A percentile compares a stretch with the other conserved stretches of the same genome.
These are phyloP conservation scores for Xestobium rufovillosum DNA, from an alignment of 2,888 invertebrate species.

Conservation along the genomic window DNA sequence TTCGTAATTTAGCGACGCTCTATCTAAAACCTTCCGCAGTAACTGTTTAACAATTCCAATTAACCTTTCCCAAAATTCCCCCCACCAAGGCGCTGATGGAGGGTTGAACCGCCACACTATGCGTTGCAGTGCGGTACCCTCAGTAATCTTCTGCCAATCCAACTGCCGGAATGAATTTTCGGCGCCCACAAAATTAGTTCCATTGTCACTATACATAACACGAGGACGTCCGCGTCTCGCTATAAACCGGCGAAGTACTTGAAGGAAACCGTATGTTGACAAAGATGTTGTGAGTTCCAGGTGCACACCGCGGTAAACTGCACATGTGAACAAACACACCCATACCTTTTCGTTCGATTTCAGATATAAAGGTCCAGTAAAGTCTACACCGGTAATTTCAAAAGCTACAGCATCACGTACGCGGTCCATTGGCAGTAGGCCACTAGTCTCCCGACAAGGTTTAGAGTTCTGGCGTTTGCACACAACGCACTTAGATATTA, in stretches of 20 bases:
- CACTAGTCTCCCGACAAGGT: conserved; percentile 16
- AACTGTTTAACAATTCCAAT: conserved; percentile 35
- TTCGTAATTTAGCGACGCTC: conserved; percentile 26
- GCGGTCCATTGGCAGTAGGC: conserved; percentile 22
- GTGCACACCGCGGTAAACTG: conserved; percentile 36
- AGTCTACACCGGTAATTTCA: conserved; percentile 32
- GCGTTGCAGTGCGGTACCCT: conserved; percentile 17
- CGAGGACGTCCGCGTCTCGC: conserved; percentile 30
- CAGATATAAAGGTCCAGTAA: conserved; percentile 35
- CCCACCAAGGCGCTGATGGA: conserved; percentile 44
- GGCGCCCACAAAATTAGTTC: conserved; percentile 36
- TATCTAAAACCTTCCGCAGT: conserved; percentile 33
- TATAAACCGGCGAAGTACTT: conserved; percentile 31
- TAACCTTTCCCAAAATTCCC: conserved; percentile 41
- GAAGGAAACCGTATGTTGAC: conserved; percentile 30
- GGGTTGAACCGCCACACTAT: conserved; percentile 34
- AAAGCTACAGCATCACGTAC: conserved; percentile 23
- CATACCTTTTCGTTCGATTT: conserved; percentile 29
- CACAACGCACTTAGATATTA: conserved; percentile 8
- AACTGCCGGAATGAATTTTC: conserved; percentile 25
- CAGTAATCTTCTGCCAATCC: conserved; percentile 25
- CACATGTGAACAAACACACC: conserved; percentile 38
- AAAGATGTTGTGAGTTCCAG: conserved; percentile 33
- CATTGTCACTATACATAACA: conserved; percentile 36
- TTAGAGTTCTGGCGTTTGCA: conserved; percentile 17